Evolutionary conservation across 2,888 invertebrate genomes (phyloP).

Genomic region (Tanaodytes sp.): DNA sequence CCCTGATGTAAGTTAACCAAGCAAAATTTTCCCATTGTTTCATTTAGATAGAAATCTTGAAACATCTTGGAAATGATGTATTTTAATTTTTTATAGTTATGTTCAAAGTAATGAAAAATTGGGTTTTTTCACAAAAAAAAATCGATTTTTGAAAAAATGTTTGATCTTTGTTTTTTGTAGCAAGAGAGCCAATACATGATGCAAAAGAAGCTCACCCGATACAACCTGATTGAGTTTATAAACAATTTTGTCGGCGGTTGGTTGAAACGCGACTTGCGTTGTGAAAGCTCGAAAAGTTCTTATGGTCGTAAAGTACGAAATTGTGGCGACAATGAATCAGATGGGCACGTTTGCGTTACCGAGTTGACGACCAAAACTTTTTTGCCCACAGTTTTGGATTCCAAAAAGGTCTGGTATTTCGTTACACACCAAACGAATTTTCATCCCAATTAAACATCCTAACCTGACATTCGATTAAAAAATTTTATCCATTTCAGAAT

Average conservation of each 20-base stretch:
- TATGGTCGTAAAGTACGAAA: conserved; percentile 37
- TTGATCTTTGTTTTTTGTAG: conserved; percentile 75
- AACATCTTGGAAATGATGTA: too few relatives aligned
- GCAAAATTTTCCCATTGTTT: too few relatives aligned
- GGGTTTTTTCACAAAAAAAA: too few relatives aligned
- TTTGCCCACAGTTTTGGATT: conserved; percentile 76
- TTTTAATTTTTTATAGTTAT: too few relatives aligned
- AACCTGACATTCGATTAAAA: too few relatives aligned
- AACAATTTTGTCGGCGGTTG: conserved; percentile 73
- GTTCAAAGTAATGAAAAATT: too few relatives aligned
- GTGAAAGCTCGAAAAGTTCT: conserved; percentile 60
- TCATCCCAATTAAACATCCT: not conserved
- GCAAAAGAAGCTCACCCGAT: conserved; percentile 71
- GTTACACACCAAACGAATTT: not conserved
- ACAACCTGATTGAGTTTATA: conserved; percentile 73
- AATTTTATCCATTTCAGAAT: conserved; percentile 76
- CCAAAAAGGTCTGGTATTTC: conserved; percentile 75
- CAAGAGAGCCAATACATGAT: conserved; percentile 82
- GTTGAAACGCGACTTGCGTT: conserved; percentile 71
- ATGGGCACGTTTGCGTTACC: conserved; percentile 74
- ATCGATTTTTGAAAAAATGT: too few relatives aligned
- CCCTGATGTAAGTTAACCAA: conserved; percentile 76
- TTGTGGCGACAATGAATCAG: conserved; percentile 57
- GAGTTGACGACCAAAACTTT: conserved; percentile 82
- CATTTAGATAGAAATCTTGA: too few relatives aligned